A percentile compares a stretch with the other conserved stretches of the same genome.
Evolutionary conservation across 2,113 vertebrate genomes (phyloP).

Genomic region (Sinocyclocheilus maitianheensis): DNA sequence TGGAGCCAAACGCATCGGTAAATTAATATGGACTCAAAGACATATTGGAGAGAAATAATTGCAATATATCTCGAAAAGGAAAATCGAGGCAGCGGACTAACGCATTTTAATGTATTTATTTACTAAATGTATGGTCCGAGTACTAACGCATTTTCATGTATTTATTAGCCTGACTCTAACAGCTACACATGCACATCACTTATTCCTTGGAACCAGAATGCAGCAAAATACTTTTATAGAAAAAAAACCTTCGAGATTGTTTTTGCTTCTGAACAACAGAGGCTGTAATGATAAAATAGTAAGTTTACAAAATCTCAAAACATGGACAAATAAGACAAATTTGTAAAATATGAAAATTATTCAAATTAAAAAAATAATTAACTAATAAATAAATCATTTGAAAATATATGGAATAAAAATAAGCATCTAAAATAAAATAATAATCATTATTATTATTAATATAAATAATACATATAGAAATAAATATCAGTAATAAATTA

Average conservation of each 20-base stretch:
- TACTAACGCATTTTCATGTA: too few relatives aligned
- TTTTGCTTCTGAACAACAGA: neutral
- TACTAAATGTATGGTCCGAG: too few relatives aligned
- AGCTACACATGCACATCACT: too few relatives aligned
- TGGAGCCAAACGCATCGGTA: slow-evolving; percentile 11
- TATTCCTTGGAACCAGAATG: too few relatives aligned
- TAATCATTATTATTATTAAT: neutral
- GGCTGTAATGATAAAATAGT: neutral
- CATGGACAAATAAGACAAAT: neutral
- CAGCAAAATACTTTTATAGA: too few relatives aligned
- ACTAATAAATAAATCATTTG: neutral
- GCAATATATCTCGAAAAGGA: too few relatives aligned
- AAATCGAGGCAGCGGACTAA: too few relatives aligned
- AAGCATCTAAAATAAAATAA: neutral
- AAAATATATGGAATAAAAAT: neutral
- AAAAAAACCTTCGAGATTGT: neutral
- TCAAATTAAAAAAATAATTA: neutral
- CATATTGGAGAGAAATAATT: too few relatives aligned
- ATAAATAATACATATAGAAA: neutral
- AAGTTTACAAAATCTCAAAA: neutral
- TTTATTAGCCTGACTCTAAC: too few relatives aligned
- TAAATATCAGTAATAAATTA: too few relatives aligned
- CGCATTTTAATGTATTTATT: too few relatives aligned
- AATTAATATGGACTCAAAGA: neutral
- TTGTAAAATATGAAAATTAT: too few relatives aligned